A percentile compares a stretch with the other conserved stretches of the same genome.
Evolutionary conservation across 2,113 vertebrate genomes (phyloP).

Genomic region (Podiceps cristatus): DNA sequence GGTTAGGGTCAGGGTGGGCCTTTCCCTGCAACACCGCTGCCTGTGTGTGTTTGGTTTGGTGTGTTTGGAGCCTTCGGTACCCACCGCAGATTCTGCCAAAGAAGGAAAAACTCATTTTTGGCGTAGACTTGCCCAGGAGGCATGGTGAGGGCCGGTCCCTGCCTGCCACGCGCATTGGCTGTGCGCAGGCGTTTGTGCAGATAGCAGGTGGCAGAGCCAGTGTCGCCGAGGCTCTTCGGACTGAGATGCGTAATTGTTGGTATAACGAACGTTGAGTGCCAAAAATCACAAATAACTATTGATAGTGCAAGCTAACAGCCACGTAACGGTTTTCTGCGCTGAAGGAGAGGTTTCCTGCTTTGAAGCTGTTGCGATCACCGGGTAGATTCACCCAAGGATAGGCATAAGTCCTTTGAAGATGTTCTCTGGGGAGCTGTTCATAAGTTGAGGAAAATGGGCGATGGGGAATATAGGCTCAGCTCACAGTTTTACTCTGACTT

Average conservation of each 20-base stretch:
- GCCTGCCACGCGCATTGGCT: rapidly evolving
- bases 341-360: neutral
- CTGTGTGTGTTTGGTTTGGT: neutral
- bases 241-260: rapidly evolving
- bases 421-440: rapidly evolving
- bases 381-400: neutral
- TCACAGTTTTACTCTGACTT: neutral
- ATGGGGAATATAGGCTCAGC: neutral
- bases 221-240: rapidly evolving
- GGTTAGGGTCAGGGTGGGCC: neutral
- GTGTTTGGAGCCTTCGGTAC: neutral
- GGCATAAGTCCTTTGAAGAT: neutral
- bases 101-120: rapidly evolving
- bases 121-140: no score
- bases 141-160: rapidly evolving
- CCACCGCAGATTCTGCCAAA: rapidly evolving
- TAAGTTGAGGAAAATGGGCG: rapidly evolving
- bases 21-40: rapidly evolving
- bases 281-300: neutral
- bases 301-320: neutral
- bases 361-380: neutral
- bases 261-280: rapidly evolving
- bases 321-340: rapidly evolving
- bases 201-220: neutral
- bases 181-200: rapidly evolving